A percentile compares a stretch with the other conserved stretches of the same genome.
Evolutionary conservation across 2,113 vertebrate species (phyloP).

Genomic region (Callocephalon fimbriatum): DNA sequence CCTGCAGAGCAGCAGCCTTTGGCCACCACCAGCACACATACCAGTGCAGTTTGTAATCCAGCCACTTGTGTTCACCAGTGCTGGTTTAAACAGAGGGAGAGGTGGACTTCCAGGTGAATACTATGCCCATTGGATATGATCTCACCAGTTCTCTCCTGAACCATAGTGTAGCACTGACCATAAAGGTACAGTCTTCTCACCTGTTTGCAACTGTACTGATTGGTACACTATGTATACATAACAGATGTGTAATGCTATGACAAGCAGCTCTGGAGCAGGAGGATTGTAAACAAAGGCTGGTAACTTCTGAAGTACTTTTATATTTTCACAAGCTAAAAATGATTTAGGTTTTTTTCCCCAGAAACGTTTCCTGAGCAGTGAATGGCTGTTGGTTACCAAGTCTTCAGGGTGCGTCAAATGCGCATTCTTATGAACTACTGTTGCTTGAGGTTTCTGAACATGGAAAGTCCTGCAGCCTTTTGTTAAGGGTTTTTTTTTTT

Average conservation of each 20-base stretch:
- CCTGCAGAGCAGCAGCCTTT: not conserved
- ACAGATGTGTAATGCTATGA: not conserved
- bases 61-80: not conserved
- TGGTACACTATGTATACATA: not conserved
- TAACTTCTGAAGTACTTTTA: not conserved
- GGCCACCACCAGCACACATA: fast-evolving
- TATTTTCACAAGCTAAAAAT: not conserved
- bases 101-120: not conserved
- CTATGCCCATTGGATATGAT: not conserved
- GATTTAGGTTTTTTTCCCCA: not conserved
- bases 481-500: too few species aligned
- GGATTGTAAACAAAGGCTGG: not conserved
- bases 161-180: not conserved
- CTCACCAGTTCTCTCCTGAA: not conserved
- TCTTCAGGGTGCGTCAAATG: not conserved
- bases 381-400: not conserved
- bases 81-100: not conserved
- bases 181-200: not conserved
- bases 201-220: too few species aligned
- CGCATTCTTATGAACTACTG: not conserved
- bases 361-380: not conserved
- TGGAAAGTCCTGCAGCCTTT: not conserved
- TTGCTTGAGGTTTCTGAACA: not conserved
- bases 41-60: not conserved
- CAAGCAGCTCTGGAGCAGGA: not conserved